phyloP scores from a whole-genome alignment of 2,797 vertebrate species.

The Hypotaenidia philippensis region DNA sequence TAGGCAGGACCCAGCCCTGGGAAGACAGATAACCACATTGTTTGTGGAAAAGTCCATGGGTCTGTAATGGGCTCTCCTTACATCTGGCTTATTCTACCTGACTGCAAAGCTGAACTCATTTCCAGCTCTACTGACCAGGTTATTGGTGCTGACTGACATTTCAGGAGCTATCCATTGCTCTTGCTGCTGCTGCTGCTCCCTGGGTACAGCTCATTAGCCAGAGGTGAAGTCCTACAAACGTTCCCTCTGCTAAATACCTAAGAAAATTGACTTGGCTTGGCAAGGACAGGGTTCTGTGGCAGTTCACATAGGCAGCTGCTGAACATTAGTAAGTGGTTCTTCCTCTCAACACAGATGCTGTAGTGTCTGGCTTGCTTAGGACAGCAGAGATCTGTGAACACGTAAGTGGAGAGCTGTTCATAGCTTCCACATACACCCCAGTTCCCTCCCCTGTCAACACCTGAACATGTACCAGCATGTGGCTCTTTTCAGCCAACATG shows the following conservation, averaged over 20 bases:
- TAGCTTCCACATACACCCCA: neutral
- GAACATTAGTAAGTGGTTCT: neutral
- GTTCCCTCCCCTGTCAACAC: no score
- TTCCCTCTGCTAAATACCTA: neutral
- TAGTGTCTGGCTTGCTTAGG: neutral
- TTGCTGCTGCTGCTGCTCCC: neutral
- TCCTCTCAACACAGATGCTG: neutral
- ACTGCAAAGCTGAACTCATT: neutral
- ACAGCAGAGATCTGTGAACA: neutral
- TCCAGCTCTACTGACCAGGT: neutral
- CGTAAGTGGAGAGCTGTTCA: neutral
- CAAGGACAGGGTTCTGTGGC: neutral
- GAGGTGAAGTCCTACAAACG: neutral
- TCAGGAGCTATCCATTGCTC: neutral
- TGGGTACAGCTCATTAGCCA: neutral
- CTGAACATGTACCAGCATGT: neutral
- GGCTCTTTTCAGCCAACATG: neutral
- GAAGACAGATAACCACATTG: fast-evolving
- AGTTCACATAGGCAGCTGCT: neutral
- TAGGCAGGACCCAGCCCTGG: neutral
- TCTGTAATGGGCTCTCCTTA: neutral
- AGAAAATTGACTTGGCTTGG: neutral
- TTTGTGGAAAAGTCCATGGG: neutral
- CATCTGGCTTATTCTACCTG: neutral
- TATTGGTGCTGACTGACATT: neutral